phyloP scores from a whole-genome alignment of 2,888 invertebrate genomes.

The Syrphus vitripennis region DNA sequence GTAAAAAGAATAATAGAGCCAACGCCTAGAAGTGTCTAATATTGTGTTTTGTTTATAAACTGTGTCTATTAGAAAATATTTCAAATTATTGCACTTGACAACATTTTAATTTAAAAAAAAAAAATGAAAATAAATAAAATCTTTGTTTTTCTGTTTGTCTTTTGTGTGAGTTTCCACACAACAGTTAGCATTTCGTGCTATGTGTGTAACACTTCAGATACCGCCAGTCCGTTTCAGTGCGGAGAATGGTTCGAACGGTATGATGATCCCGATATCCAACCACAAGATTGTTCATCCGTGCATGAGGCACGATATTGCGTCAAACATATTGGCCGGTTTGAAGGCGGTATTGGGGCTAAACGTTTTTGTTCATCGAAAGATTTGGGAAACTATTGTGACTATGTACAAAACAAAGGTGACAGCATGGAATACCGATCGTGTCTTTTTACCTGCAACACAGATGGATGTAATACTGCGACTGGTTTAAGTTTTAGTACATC shows the following conservation, averaged over 20 bases:
- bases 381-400: slow-evolving; percentile 94
- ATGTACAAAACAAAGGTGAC: slow-evolving; percentile 93
- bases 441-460: slow-evolving; percentile 90
- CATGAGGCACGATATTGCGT: slow-evolving; percentile 94
- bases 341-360: slow-evolving; percentile 95
- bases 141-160: slow-evolving; percentile 23
- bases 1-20: background rate
- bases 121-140: slow-evolving; percentile 39
- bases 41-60: background rate
- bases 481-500: slow-evolving; percentile 28
- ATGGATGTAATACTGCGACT: slow-evolving; percentile 88
- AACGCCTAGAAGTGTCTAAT: background rate
- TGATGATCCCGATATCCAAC: slow-evolving; percentile 84
- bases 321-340: slow-evolving; percentile 95
- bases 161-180: slow-evolving; percentile 76
- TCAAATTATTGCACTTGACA: background rate
- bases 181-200: slow-evolving; percentile 90
- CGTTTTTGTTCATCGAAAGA: slow-evolving; percentile 93
- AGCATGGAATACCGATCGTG: slow-evolving; percentile 92
- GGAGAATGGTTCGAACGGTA: slow-evolving; percentile 88
- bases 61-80: background rate
- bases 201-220: slow-evolving; percentile 93
- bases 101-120: background rate
- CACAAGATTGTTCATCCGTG: slow-evolving; percentile 88
- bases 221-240: slow-evolving; percentile 90